Evolutionary conservation across 2,888 invertebrate genomes (phyloP).

Genomic region (Cephus nigrinus): DNA sequence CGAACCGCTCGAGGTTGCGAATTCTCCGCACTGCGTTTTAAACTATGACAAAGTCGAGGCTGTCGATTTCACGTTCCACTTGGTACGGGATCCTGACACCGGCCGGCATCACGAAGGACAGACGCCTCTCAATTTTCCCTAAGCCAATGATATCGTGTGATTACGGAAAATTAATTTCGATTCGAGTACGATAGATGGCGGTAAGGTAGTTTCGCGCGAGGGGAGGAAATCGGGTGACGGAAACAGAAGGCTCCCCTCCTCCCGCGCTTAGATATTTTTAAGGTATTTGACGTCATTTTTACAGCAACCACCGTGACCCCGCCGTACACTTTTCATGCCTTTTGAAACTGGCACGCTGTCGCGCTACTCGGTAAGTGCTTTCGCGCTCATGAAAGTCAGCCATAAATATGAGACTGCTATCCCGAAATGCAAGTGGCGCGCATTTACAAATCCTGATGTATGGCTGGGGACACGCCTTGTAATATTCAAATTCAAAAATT

Average conservation of each 20-base stretch:
- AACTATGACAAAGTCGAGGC: not conserved
- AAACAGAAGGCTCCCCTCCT: too few species aligned
- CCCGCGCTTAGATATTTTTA: too few species aligned
- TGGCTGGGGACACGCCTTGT: not conserved
- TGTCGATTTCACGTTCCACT: not conserved
- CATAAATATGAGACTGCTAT: constrained; percentile 1
- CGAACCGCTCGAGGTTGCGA: not conserved
- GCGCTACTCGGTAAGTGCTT: not conserved
- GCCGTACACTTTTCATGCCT: not conserved
- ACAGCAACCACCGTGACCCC: not conserved
- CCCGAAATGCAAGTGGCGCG: not conserved
- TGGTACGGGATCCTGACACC: not conserved
- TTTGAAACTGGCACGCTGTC: not conserved
- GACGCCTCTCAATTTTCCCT: too few species aligned
- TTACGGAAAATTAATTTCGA: too few species aligned
- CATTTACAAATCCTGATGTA: not conserved
- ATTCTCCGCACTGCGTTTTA: not conserved
- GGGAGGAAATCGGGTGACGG: too few species aligned
- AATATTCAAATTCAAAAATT: not conserved
- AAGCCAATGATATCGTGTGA: too few species aligned
- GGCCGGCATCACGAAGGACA: not conserved
- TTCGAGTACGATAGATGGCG: too few species aligned
- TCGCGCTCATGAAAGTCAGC: not conserved
- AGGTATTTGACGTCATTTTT: not conserved
- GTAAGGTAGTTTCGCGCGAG: too few species aligned